phyloP scores from a whole-genome alignment of 2,797 vertebrate genomes.

The Onychomys torridus region DNA sequence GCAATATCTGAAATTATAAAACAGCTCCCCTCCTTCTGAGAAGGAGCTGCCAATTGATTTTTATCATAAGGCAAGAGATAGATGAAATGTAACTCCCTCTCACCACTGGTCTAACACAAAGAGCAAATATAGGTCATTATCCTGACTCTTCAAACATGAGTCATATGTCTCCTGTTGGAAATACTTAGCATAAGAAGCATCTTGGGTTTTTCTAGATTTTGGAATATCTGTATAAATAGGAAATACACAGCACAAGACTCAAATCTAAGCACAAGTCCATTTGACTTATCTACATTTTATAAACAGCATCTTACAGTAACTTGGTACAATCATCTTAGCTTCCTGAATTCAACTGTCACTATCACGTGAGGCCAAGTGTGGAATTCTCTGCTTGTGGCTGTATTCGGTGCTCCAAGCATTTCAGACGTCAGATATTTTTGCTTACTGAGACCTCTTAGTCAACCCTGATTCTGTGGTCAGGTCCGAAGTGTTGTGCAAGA shows the following conservation, averaged over 20 bases:
- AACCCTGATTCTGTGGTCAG: constrained; percentile 77
- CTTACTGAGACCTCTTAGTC: not conserved
- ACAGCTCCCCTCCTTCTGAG: not conserved
- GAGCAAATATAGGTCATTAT: not conserved
- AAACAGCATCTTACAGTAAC: not conserved
- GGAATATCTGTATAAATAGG: not conserved
- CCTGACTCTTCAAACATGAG: not conserved
- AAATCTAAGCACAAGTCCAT: not conserved
- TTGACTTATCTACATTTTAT: not conserved
- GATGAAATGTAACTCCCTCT: not conserved
- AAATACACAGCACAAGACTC: not conserved
- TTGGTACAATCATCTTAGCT: not conserved
- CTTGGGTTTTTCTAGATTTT: not conserved
- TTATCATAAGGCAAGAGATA: not conserved
- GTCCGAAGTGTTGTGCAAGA: constrained; percentile 90
- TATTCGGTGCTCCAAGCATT: not conserved
- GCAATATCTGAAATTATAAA: not conserved
- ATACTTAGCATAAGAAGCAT: not conserved
- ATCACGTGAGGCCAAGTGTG: not conserved
- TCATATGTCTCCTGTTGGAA: not conserved
- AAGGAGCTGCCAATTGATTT: not conserved
- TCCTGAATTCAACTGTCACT: not conserved
- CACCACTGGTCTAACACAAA: not conserved
- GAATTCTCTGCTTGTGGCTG: not conserved
- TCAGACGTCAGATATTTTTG: not conserved